Evolutionary conservation across 2,888 invertebrate genomes (phyloP).

Genomic region (Ennomos erosarius): DNA sequence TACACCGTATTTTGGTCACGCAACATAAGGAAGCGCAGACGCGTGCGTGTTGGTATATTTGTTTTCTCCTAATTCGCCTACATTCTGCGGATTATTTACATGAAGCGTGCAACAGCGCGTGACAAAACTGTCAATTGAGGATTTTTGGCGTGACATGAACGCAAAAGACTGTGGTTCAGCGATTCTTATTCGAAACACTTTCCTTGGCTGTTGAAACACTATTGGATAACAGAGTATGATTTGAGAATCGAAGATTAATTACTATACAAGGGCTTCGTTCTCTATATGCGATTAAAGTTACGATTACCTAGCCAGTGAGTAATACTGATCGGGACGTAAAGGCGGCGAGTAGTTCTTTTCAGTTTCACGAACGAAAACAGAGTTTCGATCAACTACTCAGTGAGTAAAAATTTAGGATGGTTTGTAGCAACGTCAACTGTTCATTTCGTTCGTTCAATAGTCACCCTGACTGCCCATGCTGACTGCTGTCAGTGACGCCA

Average conservation of each 20-base stretch:
- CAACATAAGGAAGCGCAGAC: constrained; percentile 33
- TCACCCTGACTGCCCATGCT: too few relatives aligned
- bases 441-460: too few relatives aligned
- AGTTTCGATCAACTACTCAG: too few relatives aligned
- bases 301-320: too few relatives aligned
- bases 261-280: too few relatives aligned
- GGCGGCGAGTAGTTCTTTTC: too few relatives aligned
- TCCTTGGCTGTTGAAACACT: constrained; percentile 3
- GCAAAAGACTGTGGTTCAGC: constrained; percentile 50
- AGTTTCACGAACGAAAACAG: too few relatives aligned
- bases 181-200: constrained; percentile 10
- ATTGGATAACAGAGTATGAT: not conserved
- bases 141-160: constrained; percentile 54
- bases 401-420: too few relatives aligned
- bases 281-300: too few relatives aligned
- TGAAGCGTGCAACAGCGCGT: constrained; percentile 52
- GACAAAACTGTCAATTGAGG: constrained; percentile 45
- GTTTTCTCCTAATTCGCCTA: constrained; percentile 57
- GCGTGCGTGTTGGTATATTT: constrained; percentile 45
- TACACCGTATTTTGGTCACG: constrained; percentile 38
- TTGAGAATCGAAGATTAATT: not conserved
- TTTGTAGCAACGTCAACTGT: too few relatives aligned
- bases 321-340: too few relatives aligned
- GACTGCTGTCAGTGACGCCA: too few relatives aligned
- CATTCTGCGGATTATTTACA: constrained; percentile 52